These are phyloP conservation scores for Pelecanus crispus DNA, from an alignment of 2,113 vertebrate species.

Conservation along the genomic window DNA sequence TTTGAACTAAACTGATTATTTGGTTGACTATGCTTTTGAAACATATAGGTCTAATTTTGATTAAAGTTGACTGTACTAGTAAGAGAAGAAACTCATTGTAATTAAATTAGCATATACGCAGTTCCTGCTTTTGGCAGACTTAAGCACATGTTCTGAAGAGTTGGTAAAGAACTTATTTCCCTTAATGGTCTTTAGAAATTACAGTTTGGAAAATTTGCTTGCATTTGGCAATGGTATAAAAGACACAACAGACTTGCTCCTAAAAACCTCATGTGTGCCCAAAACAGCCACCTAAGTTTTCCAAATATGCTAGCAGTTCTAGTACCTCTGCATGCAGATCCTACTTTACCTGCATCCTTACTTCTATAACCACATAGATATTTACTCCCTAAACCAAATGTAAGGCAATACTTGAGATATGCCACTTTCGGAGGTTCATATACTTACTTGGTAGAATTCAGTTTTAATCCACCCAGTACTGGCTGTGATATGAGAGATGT, in stretches of 20 bases:
- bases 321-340: background rate
- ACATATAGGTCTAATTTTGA: background rate
- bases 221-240: background rate
- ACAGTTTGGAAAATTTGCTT: background rate
- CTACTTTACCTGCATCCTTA: background rate
- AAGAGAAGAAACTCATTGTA: background rate
- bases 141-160: background rate
- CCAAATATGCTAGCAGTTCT: background rate
- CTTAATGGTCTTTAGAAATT: background rate
- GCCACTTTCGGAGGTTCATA: background rate
- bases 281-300: background rate
- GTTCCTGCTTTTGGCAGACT: background rate
- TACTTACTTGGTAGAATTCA: background rate
- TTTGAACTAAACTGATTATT: background rate
- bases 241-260: background rate
- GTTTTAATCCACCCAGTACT: background rate
- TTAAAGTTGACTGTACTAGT: background rate
- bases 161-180: background rate
- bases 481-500: background rate
- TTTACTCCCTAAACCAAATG: background rate
- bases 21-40: background rate
- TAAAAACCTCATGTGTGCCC: background rate
- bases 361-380: background rate
- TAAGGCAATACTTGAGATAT: background rate
- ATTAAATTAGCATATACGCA: background rate